A percentile compares a stretch with the other conserved stretches of the same genome.
Conservation (phyloP, 2,113 vertebrate species). For the Limnothrissa miodon region DNA sequence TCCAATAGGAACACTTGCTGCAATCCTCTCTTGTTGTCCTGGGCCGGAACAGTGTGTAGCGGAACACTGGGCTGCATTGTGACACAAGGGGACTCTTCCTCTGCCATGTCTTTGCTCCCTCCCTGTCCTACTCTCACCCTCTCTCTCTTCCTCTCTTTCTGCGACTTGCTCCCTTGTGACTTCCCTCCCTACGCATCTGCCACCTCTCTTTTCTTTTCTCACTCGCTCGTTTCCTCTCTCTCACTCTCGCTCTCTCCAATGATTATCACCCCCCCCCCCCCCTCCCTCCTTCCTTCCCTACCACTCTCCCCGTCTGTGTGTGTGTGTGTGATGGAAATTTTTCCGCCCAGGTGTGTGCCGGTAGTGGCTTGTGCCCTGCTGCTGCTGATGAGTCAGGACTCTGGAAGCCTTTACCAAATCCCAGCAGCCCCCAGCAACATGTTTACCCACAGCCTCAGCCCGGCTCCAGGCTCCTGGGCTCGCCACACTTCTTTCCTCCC, state of each 20-base stretch:
- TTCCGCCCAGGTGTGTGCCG: slow-evolving; percentile 13
- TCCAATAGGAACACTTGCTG: not conserved
- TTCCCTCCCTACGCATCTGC: too few relatives aligned
- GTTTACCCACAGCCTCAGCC: slow-evolving; percentile 25
- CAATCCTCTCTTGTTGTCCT: not conserved
- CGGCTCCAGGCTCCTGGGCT: not conserved
- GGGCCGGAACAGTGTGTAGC: slow-evolving; percentile 6
- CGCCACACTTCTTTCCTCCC: not conserved
- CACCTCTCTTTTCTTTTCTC: not conserved
- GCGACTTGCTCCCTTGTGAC: not conserved
- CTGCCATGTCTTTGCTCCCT: slow-evolving; percentile 25
- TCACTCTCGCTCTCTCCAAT: not conserved
- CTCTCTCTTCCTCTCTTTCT: not conserved
- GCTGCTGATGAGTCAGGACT: slow-evolving; percentile 8
- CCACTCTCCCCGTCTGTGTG: not conserved
- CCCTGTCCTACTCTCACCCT: not conserved
- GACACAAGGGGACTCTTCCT: slow-evolving; percentile 16
- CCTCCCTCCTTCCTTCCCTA: not conserved
- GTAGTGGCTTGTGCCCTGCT: slow-evolving; percentile 19
- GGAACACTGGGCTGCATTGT: slow-evolving; percentile 28
- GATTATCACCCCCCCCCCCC: not conserved
- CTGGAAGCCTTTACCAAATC: slow-evolving; percentile 11
- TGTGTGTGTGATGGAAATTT: slow-evolving; percentile 19
- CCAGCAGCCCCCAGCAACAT: slow-evolving; percentile 23
- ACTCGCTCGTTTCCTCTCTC: not conserved